Evolutionary conservation across 2,113 vertebrate genomes (phyloP).

Genomic region (Leucosticte australis): DNA sequence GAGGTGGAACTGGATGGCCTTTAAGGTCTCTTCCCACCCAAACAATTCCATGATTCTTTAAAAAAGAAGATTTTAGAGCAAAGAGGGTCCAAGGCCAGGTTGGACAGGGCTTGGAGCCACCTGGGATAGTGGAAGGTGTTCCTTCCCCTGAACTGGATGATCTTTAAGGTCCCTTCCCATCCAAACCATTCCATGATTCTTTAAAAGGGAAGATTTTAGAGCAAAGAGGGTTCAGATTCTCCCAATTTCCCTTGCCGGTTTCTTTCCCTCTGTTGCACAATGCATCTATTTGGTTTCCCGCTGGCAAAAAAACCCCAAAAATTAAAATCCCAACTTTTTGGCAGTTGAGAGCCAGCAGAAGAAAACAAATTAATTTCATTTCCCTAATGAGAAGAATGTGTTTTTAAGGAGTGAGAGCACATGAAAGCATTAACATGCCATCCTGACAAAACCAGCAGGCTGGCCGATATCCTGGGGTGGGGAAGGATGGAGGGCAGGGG

Average conservation of each 20-base stretch:
- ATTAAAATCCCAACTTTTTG: not conserved
- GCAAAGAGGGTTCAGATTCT: not conserved
- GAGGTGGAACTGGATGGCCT: accelerated
- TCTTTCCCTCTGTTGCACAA: not conserved
- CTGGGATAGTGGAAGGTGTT: not conserved
- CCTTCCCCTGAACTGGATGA: not conserved
- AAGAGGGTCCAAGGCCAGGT: not conserved
- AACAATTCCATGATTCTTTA: not conserved
- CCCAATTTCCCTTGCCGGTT: not conserved
- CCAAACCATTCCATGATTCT: not conserved
- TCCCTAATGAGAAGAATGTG: not conserved
- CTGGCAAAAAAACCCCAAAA: not conserved
- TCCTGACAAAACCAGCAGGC: not conserved
- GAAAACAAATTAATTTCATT: not conserved
- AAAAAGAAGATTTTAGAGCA: not conserved
- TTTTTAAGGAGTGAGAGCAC: not conserved
- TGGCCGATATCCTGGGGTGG: not conserved
- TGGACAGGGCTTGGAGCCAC: accelerated
- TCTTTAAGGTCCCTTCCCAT: not conserved
- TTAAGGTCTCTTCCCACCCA: not conserved
- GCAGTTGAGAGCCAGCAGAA: not conserved
- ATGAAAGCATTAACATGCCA: not conserved
- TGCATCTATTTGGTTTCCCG: not conserved
- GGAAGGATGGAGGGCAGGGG: not conserved
- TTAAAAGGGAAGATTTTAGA: not conserved